Conservation (phyloP, 2,888 invertebrate genomes). For the Eucriotettix oculatus region DNA sequence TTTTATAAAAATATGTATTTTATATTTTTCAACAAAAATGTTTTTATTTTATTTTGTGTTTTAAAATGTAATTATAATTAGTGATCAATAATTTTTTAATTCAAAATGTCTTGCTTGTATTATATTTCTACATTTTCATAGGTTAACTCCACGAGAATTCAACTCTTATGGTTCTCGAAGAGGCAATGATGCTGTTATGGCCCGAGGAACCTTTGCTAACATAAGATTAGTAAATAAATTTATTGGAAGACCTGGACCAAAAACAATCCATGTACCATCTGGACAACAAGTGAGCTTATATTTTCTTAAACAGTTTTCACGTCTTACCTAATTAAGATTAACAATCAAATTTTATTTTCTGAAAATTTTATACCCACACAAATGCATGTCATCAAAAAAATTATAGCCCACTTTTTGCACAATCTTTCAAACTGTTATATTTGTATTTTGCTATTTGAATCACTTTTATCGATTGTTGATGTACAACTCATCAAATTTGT, state of each 20-base stretch:
- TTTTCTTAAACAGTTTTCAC: not conserved
- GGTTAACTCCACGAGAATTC: constrained; percentile 81
- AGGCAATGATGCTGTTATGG: constrained; percentile 96
- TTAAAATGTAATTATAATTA: not conserved
- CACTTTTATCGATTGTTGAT: no score
- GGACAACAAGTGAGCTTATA: constrained; percentile 47
- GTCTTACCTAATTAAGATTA: no score
- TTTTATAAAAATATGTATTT: not conserved
- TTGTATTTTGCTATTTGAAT: no score
- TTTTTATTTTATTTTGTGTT: not conserved
- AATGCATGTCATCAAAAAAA: no score
- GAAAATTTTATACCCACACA: no score
- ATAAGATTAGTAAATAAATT: constrained; percentile 89
- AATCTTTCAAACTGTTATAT: no score
- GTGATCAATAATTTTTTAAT: no score
- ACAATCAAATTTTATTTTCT: no score
- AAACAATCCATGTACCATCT: constrained; percentile 73
- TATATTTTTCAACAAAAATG: not conserved
- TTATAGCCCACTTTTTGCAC: no score
- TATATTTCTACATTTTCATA: constrained; percentile 21
- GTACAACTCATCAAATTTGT: no score
- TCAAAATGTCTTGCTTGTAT: not conserved
- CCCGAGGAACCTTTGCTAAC: constrained; percentile 95
- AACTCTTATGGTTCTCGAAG: constrained; percentile 96
- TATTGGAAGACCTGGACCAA: constrained; percentile 59